phyloP scores from a whole-genome alignment of 2,113 vertebrate species.

The Alosa alosa region DNA sequence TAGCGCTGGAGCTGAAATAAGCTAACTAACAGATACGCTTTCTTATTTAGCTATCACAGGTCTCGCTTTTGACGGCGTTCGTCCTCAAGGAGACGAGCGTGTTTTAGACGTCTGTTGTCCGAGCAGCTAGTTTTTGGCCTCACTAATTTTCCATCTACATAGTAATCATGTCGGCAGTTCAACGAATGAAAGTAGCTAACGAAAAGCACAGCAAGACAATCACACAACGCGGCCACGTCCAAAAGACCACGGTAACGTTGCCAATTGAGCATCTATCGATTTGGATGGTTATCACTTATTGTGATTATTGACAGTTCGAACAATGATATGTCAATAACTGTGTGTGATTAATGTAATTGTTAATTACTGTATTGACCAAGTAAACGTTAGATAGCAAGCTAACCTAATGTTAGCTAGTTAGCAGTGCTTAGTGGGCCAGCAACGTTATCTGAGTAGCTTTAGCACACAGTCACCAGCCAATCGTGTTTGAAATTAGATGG shows the following conservation, averaged over 20 bases:
- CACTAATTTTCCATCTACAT: background rate
- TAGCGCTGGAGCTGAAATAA: background rate
- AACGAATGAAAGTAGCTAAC: slow-evolving; percentile 80
- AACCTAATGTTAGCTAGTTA: background rate
- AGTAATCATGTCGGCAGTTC: slow-evolving; percentile 73
- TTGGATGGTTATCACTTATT: background rate
- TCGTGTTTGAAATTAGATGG: background rate
- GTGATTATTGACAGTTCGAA: background rate
- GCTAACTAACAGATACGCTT: background rate
- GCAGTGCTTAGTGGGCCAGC: background rate
- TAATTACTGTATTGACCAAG: background rate
- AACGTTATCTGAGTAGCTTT: background rate
- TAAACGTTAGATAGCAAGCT: background rate
- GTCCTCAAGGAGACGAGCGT: background rate
- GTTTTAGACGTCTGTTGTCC: background rate
- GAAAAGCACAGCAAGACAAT: slow-evolving; percentile 80
- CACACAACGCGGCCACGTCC: slow-evolving; percentile 77
- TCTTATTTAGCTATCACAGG: background rate
- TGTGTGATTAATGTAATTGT: background rate
- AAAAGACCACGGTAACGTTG: slow-evolving; percentile 69
- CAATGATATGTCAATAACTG: background rate
- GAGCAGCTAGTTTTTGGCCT: background rate
- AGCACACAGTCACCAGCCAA: background rate
- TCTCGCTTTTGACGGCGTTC: background rate
- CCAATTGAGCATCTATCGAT: background rate